A percentile compares a stretch with the other conserved stretches of the same genome.
These are phyloP conservation scores for Xenopus tropicalis DNA, from an alignment of 2,113 vertebrate genomes.

Conservation along the genomic window DNA sequence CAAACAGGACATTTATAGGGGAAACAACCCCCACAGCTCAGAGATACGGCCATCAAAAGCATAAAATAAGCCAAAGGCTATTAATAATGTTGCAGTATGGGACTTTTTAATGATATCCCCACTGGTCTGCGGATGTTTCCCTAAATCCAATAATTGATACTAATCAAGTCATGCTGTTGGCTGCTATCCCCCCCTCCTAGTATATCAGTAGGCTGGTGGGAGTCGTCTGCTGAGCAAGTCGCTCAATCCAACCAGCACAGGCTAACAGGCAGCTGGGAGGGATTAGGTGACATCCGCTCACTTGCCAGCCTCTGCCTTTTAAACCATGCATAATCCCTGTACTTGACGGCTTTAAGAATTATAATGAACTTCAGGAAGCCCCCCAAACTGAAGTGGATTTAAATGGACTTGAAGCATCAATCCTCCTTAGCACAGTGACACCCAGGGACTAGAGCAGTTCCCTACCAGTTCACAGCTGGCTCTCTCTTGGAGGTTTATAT, in stretches of 20 bases:
- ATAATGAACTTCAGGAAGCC: constrained; percentile 13
- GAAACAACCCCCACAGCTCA: neutral
- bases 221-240: constrained; percentile 1
- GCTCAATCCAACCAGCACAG: neutral
- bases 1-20: neutral
- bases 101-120: neutral
- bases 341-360: constrained; percentile 1
- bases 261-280: neutral
- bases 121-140: neutral
- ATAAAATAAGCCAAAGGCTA: neutral
- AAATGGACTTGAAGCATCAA: constrained; percentile 7
- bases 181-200: neutral
- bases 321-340: constrained; percentile 1
- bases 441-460: neutral
- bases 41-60: neutral
- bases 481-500: constrained; percentile 46
- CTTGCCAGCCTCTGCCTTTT: constrained; percentile 1
- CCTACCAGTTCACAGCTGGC: constrained; percentile 19
- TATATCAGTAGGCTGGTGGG: neutral
- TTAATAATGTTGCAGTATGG: neutral
- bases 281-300: constrained; percentile 2
- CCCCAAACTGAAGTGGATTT: neutral
- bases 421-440: neutral
- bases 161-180: neutral
- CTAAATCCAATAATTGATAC: constrained; percentile 3